Conservation (phyloP, 2,797 vertebrate species). For the Sylvia borin region DNA sequence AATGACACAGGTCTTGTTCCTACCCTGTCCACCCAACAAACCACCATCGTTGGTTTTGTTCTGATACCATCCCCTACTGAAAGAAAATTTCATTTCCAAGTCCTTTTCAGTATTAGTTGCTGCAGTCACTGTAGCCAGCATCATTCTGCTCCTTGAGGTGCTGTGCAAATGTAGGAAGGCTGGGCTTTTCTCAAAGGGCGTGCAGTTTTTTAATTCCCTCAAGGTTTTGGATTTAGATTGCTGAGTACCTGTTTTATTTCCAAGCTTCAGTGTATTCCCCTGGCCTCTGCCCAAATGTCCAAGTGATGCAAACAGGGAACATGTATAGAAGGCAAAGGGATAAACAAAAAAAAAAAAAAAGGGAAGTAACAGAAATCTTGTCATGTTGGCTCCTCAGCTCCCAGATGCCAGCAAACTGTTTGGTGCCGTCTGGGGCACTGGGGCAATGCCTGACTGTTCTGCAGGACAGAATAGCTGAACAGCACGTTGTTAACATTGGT, state of each 20-base stretch:
- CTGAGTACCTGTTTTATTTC: background rate
- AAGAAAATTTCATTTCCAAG: background rate
- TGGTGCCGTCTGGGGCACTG: background rate
- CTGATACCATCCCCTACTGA: background rate
- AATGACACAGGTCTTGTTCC: background rate
- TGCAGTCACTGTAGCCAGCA: fast-evolving
- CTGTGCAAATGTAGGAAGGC: background rate
- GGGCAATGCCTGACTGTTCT: background rate
- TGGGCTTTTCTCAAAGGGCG: background rate
- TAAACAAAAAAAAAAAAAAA: background rate
- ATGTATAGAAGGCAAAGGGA: background rate
- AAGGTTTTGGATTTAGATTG: background rate
- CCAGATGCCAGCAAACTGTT: background rate
- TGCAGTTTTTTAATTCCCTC: background rate
- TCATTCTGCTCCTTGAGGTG: background rate
- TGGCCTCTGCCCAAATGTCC: background rate
- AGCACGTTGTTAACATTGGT: slow-evolving; percentile 50
- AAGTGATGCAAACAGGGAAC: background rate
- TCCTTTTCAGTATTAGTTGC: background rate
- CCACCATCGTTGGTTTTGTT: fast-evolving
- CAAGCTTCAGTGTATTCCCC: background rate
- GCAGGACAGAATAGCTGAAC: background rate
- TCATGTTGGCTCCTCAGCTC: background rate
- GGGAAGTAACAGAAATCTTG: background rate
- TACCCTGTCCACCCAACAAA: background rate